These are phyloP conservation scores for Clarias pachynema DNA, from an alignment of 2,797 vertebrate species.

Conservation along the genomic window DNA sequence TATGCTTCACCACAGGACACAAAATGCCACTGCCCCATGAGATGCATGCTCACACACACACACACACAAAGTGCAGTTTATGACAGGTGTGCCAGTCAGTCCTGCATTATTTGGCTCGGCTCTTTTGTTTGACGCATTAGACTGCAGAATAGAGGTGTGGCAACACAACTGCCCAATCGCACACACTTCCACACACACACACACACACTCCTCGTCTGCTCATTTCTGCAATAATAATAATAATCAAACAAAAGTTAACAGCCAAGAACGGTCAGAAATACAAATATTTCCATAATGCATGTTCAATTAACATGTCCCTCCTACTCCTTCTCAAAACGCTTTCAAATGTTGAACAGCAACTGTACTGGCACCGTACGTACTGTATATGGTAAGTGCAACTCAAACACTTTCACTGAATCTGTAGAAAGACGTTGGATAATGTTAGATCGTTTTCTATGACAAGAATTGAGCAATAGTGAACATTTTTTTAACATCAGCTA, in stretches of 20 bases:
- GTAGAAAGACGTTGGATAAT: neutral
- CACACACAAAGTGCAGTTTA: conserved; percentile 5
- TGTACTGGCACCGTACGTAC: neutral
- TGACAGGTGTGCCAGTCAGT: conserved; percentile 37
- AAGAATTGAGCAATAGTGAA: neutral
- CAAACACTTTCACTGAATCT: neutral
- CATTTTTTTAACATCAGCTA: neutral
- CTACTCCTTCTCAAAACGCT: neutral
- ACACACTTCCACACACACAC: conserved; percentile 4
- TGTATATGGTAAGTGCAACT: neutral
- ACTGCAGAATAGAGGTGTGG: conserved; percentile 52
- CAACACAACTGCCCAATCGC: conserved; percentile 40
- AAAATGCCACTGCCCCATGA: conserved; percentile 4
- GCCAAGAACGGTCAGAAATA: neutral
- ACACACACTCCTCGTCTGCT: neutral
- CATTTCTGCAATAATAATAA: neutral
- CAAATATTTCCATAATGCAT: neutral
- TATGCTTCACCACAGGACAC: conserved; percentile 21
- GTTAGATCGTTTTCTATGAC: neutral
- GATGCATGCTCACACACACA: conserved; percentile 8
- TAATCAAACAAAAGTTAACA: neutral
- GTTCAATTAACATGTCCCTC: neutral
- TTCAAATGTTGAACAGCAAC: neutral
- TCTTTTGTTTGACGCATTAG: conserved; percentile 49
- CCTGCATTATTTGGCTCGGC: conserved; percentile 13